phyloP scores from a whole-genome alignment of 2,888 invertebrate genomes.

The Microctonus hyperodae region DNA sequence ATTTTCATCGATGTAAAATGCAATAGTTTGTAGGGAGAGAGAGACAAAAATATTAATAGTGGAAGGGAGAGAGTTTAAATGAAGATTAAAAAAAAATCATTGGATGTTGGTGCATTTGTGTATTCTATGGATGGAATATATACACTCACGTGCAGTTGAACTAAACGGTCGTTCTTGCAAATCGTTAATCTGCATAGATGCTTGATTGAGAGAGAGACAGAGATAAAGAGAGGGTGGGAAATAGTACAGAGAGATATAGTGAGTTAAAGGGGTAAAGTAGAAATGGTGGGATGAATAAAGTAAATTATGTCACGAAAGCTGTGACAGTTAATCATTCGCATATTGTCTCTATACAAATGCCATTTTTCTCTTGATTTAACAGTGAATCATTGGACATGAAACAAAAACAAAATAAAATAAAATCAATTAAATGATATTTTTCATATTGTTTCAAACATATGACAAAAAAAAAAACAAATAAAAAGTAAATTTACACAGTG shows the following conservation, averaged over 20 bases:
- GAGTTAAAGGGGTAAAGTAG: background rate
- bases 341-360: no score
- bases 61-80: background rate
- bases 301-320: background rate
- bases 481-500: no score
- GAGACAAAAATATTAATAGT: no score
- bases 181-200: background rate
- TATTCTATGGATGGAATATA: background rate
- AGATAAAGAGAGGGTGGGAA: background rate
- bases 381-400: background rate
- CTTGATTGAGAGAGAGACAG: background rate
- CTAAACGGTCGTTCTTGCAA: background rate
- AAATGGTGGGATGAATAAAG: background rate
- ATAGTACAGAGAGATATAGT: background rate
- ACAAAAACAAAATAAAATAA: conserved; percentile 30
- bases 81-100: background rate
- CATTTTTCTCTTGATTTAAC: background rate
- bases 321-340: background rate
- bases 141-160: background rate
- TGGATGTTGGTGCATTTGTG: background rate
- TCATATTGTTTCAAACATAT: no score
- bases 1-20: background rate
- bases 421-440: background rate
- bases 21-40: background rate
- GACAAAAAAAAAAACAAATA: no score